Evolutionary conservation across 2,797 vertebrate genomes (phyloP), one percentile per base, ranked within the genome.

Genomic region (Loris lydekkerianus): DNA sequence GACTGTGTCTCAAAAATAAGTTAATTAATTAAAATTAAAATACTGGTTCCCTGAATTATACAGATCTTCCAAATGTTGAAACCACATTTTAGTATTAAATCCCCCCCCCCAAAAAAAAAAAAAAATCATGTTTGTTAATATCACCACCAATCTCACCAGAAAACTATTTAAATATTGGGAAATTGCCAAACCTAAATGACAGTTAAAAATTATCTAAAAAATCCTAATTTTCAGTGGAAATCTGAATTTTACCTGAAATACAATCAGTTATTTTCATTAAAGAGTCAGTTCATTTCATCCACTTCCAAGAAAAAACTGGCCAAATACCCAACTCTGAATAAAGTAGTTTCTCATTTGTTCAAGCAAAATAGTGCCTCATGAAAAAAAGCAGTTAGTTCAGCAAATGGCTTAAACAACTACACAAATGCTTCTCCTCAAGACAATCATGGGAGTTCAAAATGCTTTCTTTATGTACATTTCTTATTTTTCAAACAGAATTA

Each of bases 81-180:
- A 78, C 70, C 21, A 76, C n/a, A 56, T 77, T 90, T 92, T 82
- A 82, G 84, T 25, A 91, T 43, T 63, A 78, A 70, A 29, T 81
- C 65, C 53, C 31, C 31, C 23, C 17, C 37, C 49, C 13, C 49
- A 40, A 40, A 40, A 40, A 34, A 2, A 34, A 2, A 49, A 56
- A 49, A 92, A 93, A 86, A 73, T 37, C 11, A 40, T 17, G 81
- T 83, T 53, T 70, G 60, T 84, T 85, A 90, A 46, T 60, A 91
- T 37, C 37, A 92, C 34, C 6, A 37, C 23, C 10, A 20, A 82
- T 60, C 37, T 94, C 31, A 58, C 49, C 34, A 81, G 53, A 95
- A 84, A 83, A 85, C 49, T 86, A 7, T 58, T 76, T 72, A 93
- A 40, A 9, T 86, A 89, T 2, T 83, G 4, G 23, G 14, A 82